Conservation (phyloP, 2,888 invertebrate genomes). For the Synergus gifuensis region DNA sequence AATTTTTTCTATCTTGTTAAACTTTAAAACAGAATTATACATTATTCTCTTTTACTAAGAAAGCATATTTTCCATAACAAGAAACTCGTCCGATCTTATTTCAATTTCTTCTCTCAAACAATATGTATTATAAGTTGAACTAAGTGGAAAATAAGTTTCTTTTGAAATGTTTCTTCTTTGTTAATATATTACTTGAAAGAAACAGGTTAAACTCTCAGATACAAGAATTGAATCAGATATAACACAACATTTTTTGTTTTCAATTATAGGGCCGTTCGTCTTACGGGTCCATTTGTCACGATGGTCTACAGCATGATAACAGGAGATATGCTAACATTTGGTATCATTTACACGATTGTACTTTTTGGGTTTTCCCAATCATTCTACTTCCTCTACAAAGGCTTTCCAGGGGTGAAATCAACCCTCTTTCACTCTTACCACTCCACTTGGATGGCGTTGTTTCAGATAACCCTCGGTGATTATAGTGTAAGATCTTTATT, state of each 20-base stretch:
- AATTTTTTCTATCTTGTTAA: background rate
- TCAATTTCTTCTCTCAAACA: slow-evolving; percentile 6
- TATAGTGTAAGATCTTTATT: slow-evolving; percentile 88
- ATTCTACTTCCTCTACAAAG: slow-evolving; percentile 95
- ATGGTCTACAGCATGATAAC: slow-evolving; percentile 99
- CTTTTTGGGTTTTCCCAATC: slow-evolving; percentile 98
- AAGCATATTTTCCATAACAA: slow-evolving; percentile 2
- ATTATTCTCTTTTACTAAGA: background rate
- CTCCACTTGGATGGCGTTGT: slow-evolving; percentile 98
- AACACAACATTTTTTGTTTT: background rate
- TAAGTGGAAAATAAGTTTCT: slow-evolving; percentile 29
- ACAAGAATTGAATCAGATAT: background rate
- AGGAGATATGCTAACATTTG: slow-evolving; percentile 99
- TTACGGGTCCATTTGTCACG: slow-evolving; percentile 99
- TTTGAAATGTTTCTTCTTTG: slow-evolving; percentile 1
- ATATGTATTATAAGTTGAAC: background rate
- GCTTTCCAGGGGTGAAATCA: slow-evolving; percentile 89
- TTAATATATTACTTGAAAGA: slow-evolving; percentile 5
- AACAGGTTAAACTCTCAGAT: background rate
- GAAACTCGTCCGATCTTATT: background rate
- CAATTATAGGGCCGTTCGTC: slow-evolving; percentile 88
- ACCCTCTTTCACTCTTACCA: slow-evolving; percentile 91
- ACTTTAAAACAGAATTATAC: background rate
- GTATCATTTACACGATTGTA: slow-evolving; percentile 97
- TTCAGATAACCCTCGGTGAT: slow-evolving; percentile 98